phyloP scores from a whole-genome alignment of 2,888 invertebrate species.

The Chaetogeoica ovagalla region DNA sequence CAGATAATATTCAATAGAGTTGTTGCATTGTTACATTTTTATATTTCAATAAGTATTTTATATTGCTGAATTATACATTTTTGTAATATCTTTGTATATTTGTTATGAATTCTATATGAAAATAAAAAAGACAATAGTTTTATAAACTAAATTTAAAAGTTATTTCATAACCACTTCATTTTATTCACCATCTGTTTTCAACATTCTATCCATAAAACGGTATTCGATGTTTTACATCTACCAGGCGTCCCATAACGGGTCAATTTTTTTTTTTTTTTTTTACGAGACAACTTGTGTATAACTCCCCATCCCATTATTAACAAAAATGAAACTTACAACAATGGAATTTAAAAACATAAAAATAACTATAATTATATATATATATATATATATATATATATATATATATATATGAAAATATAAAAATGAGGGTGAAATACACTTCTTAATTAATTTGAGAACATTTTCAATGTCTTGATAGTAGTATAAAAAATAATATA shows the following conservation, averaged over 20 bases:
- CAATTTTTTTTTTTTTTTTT: neutral
- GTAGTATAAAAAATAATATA: no score
- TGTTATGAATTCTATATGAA: constrained; percentile 5
- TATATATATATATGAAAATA: no score
- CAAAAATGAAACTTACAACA: no score
- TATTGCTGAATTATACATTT: no score
- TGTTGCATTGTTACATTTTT: neutral
- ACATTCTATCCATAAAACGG: neutral
- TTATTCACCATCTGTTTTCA: constrained; percentile 14
- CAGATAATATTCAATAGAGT: constrained; percentile 6
- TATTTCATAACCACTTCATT: constrained; percentile 14
- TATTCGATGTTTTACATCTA: neutral
- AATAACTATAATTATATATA: no score
- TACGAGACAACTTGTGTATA: no score
- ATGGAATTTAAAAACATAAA: no score
- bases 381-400: no score
- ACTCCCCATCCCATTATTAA: no score
- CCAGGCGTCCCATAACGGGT: constrained; percentile 1
- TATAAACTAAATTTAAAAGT: neutral
- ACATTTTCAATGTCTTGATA: no score
- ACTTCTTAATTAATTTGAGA: no score
- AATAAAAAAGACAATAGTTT: constrained; percentile 14
- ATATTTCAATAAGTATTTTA: constrained; percentile 4
- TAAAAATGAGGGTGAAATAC: no score
- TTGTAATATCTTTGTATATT: neutral